phyloP scores from a whole-genome alignment of 2,113 vertebrate species.

The Neogobius melanostomus region DNA sequence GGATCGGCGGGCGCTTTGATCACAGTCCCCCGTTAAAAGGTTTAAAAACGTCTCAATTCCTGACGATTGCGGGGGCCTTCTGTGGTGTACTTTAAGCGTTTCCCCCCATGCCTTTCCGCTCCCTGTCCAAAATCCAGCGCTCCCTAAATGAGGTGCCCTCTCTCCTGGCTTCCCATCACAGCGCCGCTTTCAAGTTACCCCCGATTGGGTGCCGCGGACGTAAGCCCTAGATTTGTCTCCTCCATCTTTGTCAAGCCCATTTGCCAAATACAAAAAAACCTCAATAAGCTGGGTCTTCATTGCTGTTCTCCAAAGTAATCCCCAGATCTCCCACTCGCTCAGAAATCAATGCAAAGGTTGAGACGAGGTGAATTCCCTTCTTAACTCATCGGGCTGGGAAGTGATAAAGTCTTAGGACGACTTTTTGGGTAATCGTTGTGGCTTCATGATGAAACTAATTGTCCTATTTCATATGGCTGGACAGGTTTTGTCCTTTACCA shows the following conservation, averaged over 20 bases:
- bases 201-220: slow-evolving; percentile 66
- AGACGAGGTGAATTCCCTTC: slow-evolving; percentile 73
- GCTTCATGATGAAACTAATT: slow-evolving; percentile 74
- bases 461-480: slow-evolving; percentile 60
- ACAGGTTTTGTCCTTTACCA: slow-evolving; percentile 48
- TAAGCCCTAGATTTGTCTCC: slow-evolving; percentile 81
- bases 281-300: slow-evolving; percentile 79
- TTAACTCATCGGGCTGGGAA: slow-evolving; percentile 72
- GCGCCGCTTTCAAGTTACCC: slow-evolving; percentile 71
- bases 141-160: slow-evolving; percentile 73
- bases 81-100: slow-evolving; percentile 70
- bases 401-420: slow-evolving; percentile 64
- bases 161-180: slow-evolving; percentile 73
- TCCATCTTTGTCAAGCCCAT: slow-evolving; percentile 79
- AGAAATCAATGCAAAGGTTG: slow-evolving; percentile 78
- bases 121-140: slow-evolving; percentile 65
- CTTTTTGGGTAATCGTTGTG: slow-evolving; percentile 63
- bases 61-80: slow-evolving; percentile 73
- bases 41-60: slow-evolving; percentile 82
- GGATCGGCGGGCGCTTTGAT: slow-evolving; percentile 76
- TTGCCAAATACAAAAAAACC: slow-evolving; percentile 79
- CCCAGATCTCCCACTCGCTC: slow-evolving; percentile 73
- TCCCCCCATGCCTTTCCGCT: slow-evolving; percentile 53
- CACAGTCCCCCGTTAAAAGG: slow-evolving; percentile 77
- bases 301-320: slow-evolving; percentile 75